Percentiles rank a stretch among this genome's conserved stretches.
phyloP scores from a whole-genome alignment of 2,113 vertebrate genomes.

The Galeopterus variegatus region DNA sequence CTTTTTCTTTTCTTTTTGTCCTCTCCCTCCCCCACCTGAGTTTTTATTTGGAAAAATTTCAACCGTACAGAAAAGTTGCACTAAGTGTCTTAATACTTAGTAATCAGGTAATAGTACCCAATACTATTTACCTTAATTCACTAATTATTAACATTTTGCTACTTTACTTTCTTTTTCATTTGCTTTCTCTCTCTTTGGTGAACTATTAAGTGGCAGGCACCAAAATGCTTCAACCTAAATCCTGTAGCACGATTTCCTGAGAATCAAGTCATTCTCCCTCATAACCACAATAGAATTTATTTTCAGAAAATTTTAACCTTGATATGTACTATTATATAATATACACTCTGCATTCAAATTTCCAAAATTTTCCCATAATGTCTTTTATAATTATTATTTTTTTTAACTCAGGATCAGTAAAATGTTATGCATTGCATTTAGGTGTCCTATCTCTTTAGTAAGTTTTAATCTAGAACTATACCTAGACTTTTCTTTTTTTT shows the following conservation, averaged over 20 bases:
- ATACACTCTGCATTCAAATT: conserved; percentile 1
- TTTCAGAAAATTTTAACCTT: conserved; percentile 50
- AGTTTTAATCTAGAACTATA: conserved; percentile 8
- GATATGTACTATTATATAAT: neutral
- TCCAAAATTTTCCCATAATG: neutral
- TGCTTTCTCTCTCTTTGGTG: neutral
- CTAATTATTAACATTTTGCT: neutral
- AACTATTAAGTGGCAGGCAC: conserved; percentile 16
- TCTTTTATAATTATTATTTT: neutral
- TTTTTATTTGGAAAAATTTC: conserved; percentile 58
- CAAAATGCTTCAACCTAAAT: neutral
- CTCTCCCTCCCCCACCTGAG: accelerated
- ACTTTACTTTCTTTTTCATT: neutral
- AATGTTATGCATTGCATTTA: neutral
- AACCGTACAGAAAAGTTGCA: conserved; percentile 11
- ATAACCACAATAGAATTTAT: neutral
- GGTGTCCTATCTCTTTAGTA: neutral
- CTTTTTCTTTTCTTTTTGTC: neutral
- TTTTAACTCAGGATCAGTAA: neutral
- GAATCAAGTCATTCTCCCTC: neutral
- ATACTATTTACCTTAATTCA: conserved; percentile 4
- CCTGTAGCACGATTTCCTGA: neutral
- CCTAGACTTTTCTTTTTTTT: neutral
- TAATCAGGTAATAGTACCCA: neutral
- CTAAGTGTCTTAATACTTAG: too few relatives aligned